A percentile compares a stretch with the other conserved stretches of the same genome.
Conservation (phyloP, 1,140 invertebrate genomes). For the Drosophila insularis region DNA sequence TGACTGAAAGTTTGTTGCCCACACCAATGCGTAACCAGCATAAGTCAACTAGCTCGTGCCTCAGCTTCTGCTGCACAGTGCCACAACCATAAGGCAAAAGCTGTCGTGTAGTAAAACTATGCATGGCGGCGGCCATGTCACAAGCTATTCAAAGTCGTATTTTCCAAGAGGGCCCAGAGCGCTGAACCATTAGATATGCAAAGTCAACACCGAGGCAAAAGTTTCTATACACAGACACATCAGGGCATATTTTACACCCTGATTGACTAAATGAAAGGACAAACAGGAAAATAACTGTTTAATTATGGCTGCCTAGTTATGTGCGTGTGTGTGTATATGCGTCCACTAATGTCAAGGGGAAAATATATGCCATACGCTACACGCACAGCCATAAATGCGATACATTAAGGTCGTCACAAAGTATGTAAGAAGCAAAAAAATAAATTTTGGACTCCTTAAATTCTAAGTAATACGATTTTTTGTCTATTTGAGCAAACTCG, state of each 20-base stretch:
- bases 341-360: background rate
- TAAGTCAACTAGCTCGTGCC: background rate
- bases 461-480: no score
- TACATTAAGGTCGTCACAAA: no score
- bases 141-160: conserved; percentile 8
- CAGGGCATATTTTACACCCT: conserved; percentile 41
- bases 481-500: no score
- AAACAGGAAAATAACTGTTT: conserved; percentile 30
- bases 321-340: background rate
- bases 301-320: conserved; percentile 39
- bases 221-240: background rate
- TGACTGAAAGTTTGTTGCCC: background rate
- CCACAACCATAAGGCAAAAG: background rate
- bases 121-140: conserved; percentile 5
- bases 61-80: background rate
- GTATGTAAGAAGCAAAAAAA: no score
- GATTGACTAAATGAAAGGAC: conserved; percentile 61
- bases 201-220: conserved; percentile 9
- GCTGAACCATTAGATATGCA: conserved; percentile 12
- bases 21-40: background rate
- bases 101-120: conserved; percentile 7
- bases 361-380: no score
- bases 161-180: background rate
- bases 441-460: no score
- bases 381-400: no score